Evolutionary conservation across 2,888 invertebrate species (phyloP).

Genomic region (Acanthosepion esculentum): DNA sequence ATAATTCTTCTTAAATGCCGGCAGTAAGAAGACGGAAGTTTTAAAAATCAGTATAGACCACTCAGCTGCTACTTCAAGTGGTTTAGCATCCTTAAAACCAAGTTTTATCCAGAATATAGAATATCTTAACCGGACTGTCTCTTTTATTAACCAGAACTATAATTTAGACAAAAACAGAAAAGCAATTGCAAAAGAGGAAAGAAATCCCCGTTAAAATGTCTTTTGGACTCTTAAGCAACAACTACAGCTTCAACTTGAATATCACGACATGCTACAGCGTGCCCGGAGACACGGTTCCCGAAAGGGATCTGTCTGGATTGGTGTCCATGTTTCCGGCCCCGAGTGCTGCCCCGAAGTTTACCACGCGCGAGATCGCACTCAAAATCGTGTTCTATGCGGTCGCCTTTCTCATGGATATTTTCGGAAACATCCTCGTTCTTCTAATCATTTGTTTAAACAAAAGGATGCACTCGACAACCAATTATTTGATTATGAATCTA

Average conservation of each 20-base stretch:
- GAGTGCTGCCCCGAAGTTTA: conserved; percentile 34
- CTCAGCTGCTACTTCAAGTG: too few species aligned
- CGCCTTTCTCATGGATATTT: conserved; percentile 63
- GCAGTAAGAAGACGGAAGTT: too few species aligned
- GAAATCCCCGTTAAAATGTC: background rate
- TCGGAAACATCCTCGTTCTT: conserved; percentile 67
- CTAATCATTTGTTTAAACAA: conserved; percentile 63
- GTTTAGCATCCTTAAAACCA: too few species aligned
- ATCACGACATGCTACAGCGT: background rate
- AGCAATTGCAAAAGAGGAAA: background rate
- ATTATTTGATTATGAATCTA: conserved; percentile 66
- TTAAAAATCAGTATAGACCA: too few species aligned
- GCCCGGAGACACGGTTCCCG: background rate
- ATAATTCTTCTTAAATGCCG: too few species aligned
- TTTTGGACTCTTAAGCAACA: background rate
- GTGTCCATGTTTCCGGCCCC: conserved; percentile 35
- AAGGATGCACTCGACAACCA: conserved; percentile 65
- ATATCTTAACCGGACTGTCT: too few species aligned
- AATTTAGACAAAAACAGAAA: background rate
- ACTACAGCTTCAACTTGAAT: background rate
- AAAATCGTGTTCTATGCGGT: conserved; percentile 65
- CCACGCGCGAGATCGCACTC: conserved; percentile 60
- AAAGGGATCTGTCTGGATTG: background rate
- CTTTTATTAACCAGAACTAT: too few species aligned
- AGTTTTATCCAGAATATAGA: too few species aligned